phyloP scores from a whole-genome alignment of 2,888 invertebrate species.

The Drepanosiphum platanoidis region DNA sequence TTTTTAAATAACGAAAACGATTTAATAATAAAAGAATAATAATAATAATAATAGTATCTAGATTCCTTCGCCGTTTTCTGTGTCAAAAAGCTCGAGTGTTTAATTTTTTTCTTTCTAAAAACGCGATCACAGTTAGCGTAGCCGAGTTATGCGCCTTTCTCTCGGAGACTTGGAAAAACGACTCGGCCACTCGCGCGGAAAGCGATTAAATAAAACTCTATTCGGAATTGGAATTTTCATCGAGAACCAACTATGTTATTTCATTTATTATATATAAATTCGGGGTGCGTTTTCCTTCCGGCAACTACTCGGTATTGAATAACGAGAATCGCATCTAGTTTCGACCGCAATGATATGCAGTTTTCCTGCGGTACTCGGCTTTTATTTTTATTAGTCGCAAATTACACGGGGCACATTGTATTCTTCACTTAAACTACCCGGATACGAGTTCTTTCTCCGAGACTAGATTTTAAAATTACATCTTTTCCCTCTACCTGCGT shows the following conservation, averaged over 20 bases:
- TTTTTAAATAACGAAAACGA: background rate
- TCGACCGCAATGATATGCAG: background rate
- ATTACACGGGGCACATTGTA: background rate
- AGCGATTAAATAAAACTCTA: background rate
- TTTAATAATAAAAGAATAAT: too few relatives aligned
- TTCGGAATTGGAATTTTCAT: background rate
- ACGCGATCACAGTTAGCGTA: background rate
- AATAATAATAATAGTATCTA: background rate
- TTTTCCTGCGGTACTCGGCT: background rate
- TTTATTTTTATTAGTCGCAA: background rate
- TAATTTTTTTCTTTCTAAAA: too few relatives aligned
- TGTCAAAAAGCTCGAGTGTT: background rate
- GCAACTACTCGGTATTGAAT: too few relatives aligned
- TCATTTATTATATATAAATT: too few relatives aligned
- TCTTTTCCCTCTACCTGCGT: background rate
- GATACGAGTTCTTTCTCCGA: background rate
- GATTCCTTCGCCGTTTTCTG: background rate
- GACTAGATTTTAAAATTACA: background rate
- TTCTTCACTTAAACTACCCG: conserved; percentile 2
- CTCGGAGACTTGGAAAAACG: background rate
- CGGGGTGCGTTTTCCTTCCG: too few relatives aligned
- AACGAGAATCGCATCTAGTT: too few relatives aligned
- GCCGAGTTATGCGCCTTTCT: background rate
- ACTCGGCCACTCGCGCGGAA: background rate
- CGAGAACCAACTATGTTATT: background rate